Percentiles rank a stretch among this genome's conserved stretches.
These are phyloP conservation scores for Noctua pronuba DNA, from an alignment of 2,888 invertebrate species.

Conservation along the genomic window DNA sequence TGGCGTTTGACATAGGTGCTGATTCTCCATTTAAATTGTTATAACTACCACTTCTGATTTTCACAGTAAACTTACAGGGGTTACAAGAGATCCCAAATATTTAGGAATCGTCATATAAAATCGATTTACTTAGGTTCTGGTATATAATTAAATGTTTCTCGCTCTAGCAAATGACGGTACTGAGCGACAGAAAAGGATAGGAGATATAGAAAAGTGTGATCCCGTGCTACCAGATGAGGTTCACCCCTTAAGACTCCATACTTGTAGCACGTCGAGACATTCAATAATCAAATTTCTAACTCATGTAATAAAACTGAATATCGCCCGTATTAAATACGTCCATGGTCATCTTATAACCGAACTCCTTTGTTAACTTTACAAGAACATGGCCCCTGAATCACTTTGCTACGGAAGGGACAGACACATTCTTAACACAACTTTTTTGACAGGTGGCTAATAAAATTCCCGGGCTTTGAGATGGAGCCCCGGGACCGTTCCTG, in stretches of 20 bases:
- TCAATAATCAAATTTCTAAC: not conserved
- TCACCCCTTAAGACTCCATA: not conserved
- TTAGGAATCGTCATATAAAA: not conserved
- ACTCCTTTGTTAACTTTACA: slow-evolving; percentile 15
- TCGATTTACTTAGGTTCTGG: not conserved
- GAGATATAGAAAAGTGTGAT: not conserved
- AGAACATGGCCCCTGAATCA: slow-evolving; percentile 52
- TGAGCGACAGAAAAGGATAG: not conserved
- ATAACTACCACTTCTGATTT: not conserved
- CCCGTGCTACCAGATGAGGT: not conserved
- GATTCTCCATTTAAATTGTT: not conserved
- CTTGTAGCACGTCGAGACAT: not conserved
- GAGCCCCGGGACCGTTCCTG: slow-evolving; percentile 94
- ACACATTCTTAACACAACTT: slow-evolving; percentile 46
- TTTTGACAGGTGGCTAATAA: slow-evolving; percentile 92
- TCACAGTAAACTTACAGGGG: not conserved
- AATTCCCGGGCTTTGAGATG: slow-evolving; percentile 94
- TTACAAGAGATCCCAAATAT: not conserved
- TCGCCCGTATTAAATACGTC: not conserved
- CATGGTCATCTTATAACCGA: not conserved
- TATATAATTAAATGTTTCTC: not conserved
- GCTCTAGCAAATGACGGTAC: not conserved
- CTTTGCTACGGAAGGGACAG: slow-evolving; percentile 25
- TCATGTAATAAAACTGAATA: not conserved
- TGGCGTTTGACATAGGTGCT: not conserved